Conservation (phyloP, 2,797 vertebrate genomes). For the Melanotaenia boesemani region DNA sequence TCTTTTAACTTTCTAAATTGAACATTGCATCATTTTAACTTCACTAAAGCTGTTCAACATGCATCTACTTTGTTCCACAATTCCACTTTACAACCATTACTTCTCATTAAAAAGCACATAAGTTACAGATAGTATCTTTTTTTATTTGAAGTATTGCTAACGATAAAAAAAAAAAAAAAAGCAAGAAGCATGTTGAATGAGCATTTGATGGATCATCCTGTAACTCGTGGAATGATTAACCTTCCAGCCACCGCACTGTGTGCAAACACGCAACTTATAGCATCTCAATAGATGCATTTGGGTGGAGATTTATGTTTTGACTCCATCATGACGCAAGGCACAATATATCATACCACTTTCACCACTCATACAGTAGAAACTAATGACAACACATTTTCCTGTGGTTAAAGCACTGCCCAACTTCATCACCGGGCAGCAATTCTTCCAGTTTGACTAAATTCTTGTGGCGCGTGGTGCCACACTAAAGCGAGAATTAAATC, state of each 20-base stretch:
- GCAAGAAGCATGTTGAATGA: neutral
- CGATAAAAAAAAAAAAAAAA: neutral
- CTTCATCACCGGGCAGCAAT: conserved; percentile 9
- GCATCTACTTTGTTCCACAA: neutral
- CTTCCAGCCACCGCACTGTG: neutral
- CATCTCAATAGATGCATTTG: conserved; percentile 53
- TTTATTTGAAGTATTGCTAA: neutral
- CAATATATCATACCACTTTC: conserved; percentile 58
- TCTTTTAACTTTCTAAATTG: neutral
- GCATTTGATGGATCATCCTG: neutral
- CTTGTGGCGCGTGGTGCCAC: conserved; percentile 7
- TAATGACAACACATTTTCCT: conserved; percentile 43
- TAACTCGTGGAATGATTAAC: neutral
- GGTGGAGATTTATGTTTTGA: conserved; percentile 59
- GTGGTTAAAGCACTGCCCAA: conserved; percentile 25
- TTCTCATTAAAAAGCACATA: neutral
- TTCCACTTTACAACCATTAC: neutral
- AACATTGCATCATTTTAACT: neutral
- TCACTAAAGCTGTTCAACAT: neutral
- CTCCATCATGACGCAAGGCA: conserved; percentile 65
- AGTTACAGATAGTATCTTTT: no score
- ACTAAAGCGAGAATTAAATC: neutral
- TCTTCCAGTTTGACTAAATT: conserved; percentile 7
- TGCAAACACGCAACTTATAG: conserved; percentile 40
- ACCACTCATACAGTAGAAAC: conserved; percentile 39